Evolutionary conservation across 2,113 vertebrate species (phyloP).

Genomic region (Trogon melanurus): DNA sequence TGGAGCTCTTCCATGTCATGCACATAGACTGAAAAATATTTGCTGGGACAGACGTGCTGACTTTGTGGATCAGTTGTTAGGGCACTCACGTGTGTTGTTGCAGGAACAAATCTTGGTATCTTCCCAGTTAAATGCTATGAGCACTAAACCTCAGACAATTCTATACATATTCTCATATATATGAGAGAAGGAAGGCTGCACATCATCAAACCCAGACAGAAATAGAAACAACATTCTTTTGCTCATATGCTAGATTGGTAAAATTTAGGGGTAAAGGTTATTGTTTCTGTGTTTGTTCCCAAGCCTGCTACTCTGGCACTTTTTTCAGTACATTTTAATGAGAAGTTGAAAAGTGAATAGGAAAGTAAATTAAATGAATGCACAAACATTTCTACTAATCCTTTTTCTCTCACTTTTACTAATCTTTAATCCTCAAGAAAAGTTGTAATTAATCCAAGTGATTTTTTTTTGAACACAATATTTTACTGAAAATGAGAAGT

Average conservation of each 20-base stretch:
- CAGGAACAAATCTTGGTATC: neutral
- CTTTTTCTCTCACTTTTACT: neutral
- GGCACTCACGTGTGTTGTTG: accelerated
- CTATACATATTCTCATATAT: neutral
- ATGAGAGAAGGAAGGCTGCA: neutral
- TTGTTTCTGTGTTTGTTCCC: neutral
- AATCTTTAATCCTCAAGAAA: neutral
- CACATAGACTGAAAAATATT: neutral
- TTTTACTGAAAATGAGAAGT: neutral
- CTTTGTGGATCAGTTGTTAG: neutral
- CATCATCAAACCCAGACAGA: neutral
- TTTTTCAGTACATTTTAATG: neutral
- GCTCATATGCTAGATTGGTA: neutral
- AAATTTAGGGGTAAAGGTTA: neutral
- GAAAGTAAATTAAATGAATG: neutral
- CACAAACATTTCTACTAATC: neutral
- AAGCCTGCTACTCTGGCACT: neutral
- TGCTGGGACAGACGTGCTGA: neutral
- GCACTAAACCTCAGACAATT: neutral
- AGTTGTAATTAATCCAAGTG: neutral
- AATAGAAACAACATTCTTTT: neutral
- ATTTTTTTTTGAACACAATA: neutral
- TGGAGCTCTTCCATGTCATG: neutral
- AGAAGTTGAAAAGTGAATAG: neutral
- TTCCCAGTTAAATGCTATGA: neutral